Evolutionary conservation across 2,113 vertebrate genomes (phyloP), one percentile per base, ranked within the genome.

Genomic region (Hydrochoerus hydrochaeris): DNA sequence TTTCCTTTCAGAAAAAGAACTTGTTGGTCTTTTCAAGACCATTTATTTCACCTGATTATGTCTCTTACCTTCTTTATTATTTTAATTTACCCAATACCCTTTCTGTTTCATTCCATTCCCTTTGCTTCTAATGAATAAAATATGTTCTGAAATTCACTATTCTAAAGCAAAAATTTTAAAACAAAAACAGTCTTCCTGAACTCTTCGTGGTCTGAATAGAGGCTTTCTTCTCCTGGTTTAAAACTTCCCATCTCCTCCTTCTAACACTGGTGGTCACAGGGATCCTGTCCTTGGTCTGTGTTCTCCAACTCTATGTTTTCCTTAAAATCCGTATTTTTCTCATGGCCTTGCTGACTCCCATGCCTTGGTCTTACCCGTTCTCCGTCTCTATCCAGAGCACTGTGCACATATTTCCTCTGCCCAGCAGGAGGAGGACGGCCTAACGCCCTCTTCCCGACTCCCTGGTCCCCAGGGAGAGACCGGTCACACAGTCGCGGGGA

Each of bases 131-230:
- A 4, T 10, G 9, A 4, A 67, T 35, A n/a, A 30, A 96, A 38
- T 19, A 71, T 46, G 4, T 62, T 62, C 91, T 91, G 65, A 52
- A 88, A 8, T 44, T 89, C 26, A 41, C 1, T 5, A 26, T 58
- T 94, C 54, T 75, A 52, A 92, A 94, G 46, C 35, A 41, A 71
- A 87, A 84, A 80, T 54, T 83, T 60, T 30, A 85, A 60, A 91
- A 38, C 17, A 83, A 78, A 13, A 7, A 46, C 57, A 84, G 32
- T 62, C 58, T 85, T 8, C 26, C 20, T 35, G 41, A 41, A 32
- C 2, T 73, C 46, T 73, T 14, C 28, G 80, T 88, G 60, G 4
- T 57, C 46, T 69, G 41, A 44, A 67, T 22, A n/a, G 41, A 80
- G 38, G 54, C 8, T 80, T 83, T 90, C 32, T n/a, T 54, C 22